A percentile compares a stretch with the other conserved stretches of the same genome.
Evolutionary conservation across 2,113 vertebrate species (phyloP).

Genomic region (Corapipo altera): DNA sequence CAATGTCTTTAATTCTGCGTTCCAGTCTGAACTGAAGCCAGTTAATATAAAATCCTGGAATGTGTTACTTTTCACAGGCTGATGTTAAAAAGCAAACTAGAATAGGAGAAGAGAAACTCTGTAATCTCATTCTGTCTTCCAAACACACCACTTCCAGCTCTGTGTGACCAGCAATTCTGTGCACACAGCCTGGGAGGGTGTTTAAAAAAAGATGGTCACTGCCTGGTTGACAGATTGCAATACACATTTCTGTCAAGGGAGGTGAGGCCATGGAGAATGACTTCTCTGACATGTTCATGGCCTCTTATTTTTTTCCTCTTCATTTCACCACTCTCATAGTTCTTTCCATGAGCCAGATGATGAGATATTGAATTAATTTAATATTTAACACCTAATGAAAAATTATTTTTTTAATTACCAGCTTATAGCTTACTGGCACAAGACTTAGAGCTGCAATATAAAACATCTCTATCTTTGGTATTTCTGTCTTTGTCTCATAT

Average conservation of each 20-base stretch:
- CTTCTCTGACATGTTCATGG: constrained; percentile 19
- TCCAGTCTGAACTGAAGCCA: neutral
- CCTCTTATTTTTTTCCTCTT: constrained; percentile 25
- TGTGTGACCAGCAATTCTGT: neutral
- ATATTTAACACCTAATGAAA: neutral
- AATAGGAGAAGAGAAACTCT: neutral
- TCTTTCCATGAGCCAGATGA: neutral
- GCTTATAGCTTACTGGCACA: constrained; percentile 33
- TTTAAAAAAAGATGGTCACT: neutral
- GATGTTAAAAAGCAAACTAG: neutral
- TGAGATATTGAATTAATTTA: constrained; percentile 8
- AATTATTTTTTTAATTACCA: neutral
- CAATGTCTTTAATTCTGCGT: neutral
- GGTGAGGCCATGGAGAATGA: neutral
- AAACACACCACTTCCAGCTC: neutral
- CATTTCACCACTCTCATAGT: neutral
- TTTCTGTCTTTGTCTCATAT: constrained; percentile 39
- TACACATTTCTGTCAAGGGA: constrained; percentile 20
- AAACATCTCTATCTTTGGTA: constrained; percentile 39
- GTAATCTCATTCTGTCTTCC: neutral
- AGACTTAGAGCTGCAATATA: constrained; percentile 35
- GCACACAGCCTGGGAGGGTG: neutral
- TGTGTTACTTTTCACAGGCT: neutral
- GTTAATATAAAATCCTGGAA: neutral
- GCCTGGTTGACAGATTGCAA: constrained; percentile 11